These are phyloP conservation scores for Pseudachorutes palmiensis DNA, from an alignment of 1,140 invertebrate species.

Conservation along the genomic window DNA sequence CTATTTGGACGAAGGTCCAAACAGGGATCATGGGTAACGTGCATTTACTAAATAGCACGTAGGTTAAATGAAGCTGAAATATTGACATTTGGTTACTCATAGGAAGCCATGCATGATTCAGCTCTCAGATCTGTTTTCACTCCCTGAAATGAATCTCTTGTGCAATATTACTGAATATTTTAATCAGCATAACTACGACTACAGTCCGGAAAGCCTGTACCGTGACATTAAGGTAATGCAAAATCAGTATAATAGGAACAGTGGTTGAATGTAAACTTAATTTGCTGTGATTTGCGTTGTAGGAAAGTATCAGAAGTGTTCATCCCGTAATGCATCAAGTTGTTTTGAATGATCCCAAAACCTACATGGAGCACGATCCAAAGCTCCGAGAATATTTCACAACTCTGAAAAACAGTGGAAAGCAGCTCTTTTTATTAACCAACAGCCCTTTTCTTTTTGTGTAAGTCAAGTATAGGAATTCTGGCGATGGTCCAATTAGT, in stretches of 20 bases:
- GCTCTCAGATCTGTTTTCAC: constrained; percentile 90
- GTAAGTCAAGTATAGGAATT: constrained; percentile 56
- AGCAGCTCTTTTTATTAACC: constrained; percentile 91
- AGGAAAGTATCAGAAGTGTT: constrained; percentile 80
- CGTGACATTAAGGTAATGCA: constrained; percentile 78
- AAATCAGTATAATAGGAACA: too few relatives aligned
- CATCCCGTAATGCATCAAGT: constrained; percentile 85
- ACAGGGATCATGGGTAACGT: constrained; percentile 3
- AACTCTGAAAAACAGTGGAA: constrained; percentile 60
- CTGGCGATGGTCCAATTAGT: neutral
- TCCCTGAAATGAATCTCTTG: constrained; percentile 88
- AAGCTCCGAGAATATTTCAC: constrained; percentile 68
- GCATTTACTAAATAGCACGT: too few relatives aligned
- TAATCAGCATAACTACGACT: constrained; percentile 77
- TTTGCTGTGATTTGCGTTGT: constrained; percentile 10
- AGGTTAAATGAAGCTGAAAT: too few relatives aligned
- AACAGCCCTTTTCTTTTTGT: constrained; percentile 96
- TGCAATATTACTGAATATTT: constrained; percentile 92
- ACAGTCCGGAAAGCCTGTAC: constrained; percentile 91
- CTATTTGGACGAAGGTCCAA: constrained; percentile 27
- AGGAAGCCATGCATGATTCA: constrained; percentile 82
- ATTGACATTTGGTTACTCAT: constrained; percentile 44
- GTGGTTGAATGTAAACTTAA: too few relatives aligned
- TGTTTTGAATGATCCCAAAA: constrained; percentile 65
- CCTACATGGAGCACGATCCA: constrained; percentile 72